These are phyloP conservation scores for Drosophila acutilabella DNA, from an alignment of 2,888 invertebrate species.

Conservation along the genomic window DNA sequence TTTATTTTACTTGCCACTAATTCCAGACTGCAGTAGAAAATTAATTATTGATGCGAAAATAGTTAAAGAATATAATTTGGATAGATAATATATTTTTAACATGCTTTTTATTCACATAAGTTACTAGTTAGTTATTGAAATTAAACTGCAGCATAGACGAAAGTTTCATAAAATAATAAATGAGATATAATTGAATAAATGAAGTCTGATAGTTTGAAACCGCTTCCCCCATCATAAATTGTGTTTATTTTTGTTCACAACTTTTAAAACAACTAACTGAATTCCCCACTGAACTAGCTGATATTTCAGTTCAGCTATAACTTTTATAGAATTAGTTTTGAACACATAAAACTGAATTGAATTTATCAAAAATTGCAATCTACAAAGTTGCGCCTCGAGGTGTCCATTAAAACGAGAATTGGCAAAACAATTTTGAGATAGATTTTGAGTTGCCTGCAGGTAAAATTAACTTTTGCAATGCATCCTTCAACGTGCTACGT, in stretches of 20 bases:
- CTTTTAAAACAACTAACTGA: no score
- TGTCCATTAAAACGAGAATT: slow-evolving; percentile 32
- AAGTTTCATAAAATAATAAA: no score
- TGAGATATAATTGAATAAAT: no score
- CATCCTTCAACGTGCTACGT: slow-evolving; percentile 21
- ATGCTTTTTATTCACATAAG: no score
- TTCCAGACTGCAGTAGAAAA: not conserved
- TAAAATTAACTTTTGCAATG: slow-evolving; percentile 43
- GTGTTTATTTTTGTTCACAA: no score
- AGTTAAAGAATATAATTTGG: no score
- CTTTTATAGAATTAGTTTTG: not conserved
- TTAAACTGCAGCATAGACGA: no score
- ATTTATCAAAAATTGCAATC: slow-evolving; percentile 21
- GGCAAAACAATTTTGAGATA: slow-evolving; percentile 27
- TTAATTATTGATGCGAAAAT: not conserved
- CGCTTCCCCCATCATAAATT: no score
- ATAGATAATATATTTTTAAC: no score
- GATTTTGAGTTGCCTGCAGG: slow-evolving; percentile 37
- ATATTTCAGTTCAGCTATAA: not conserved
- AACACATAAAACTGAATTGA: slow-evolving; percentile 3
- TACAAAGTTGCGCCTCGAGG: slow-evolving; percentile 23
- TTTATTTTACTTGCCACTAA: not conserved
- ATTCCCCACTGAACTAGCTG: not conserved
- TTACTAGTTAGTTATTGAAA: no score
- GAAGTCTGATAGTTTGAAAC: no score